A percentile compares a stretch with the other conserved stretches of the same genome.
phyloP scores from a whole-genome alignment of 2,113 vertebrate genomes.

The Clarias gariepinus region DNA sequence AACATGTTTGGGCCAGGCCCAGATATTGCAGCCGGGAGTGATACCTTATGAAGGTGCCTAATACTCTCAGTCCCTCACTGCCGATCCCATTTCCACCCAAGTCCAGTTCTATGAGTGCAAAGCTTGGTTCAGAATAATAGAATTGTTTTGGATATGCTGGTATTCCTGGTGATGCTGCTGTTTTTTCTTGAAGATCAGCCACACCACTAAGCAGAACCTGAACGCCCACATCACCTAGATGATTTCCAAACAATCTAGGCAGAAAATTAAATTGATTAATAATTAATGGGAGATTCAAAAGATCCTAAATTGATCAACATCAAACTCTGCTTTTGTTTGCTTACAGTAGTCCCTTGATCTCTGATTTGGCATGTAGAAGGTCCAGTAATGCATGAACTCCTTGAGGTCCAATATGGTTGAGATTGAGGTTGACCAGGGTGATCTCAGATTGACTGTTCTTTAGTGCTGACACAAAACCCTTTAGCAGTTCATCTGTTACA shows the following conservation, averaged over 20 bases:
- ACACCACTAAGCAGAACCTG: slow-evolving; percentile 70
- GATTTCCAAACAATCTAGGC: slow-evolving; percentile 78
- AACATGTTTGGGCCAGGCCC: slow-evolving; percentile 71
- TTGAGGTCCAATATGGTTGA: slow-evolving; percentile 75
- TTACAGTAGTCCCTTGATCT: slow-evolving; percentile 74
- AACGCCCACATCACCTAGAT: slow-evolving; percentile 72
- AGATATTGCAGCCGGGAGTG: slow-evolving; percentile 73
- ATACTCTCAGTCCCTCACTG: slow-evolving; percentile 66
- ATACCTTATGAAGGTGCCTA: slow-evolving; percentile 71
- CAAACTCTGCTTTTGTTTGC: slow-evolving; percentile 40
- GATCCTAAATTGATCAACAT: neutral
- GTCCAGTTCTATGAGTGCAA: slow-evolving; percentile 73
- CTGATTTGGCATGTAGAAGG: slow-evolving; percentile 69
- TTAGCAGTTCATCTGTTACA: slow-evolving; percentile 73
- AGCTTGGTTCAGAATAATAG: slow-evolving; percentile 50
- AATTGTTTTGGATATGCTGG: slow-evolving; percentile 25
- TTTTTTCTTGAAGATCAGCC: slow-evolving; percentile 69
- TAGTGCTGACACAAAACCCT: slow-evolving; percentile 64
- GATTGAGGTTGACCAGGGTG: slow-evolving; percentile 78
- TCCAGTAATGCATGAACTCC: slow-evolving; percentile 73
- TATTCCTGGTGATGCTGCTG: slow-evolving; percentile 35
- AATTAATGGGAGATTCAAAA: neutral
- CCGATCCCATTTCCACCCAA: slow-evolving; percentile 74
- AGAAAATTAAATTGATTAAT: slow-evolving; percentile 33
- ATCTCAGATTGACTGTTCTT: slow-evolving; percentile 72